Evolutionary conservation across 2,888 invertebrate species (phyloP).

Genomic region (Glaucopsyche alexis): DNA sequence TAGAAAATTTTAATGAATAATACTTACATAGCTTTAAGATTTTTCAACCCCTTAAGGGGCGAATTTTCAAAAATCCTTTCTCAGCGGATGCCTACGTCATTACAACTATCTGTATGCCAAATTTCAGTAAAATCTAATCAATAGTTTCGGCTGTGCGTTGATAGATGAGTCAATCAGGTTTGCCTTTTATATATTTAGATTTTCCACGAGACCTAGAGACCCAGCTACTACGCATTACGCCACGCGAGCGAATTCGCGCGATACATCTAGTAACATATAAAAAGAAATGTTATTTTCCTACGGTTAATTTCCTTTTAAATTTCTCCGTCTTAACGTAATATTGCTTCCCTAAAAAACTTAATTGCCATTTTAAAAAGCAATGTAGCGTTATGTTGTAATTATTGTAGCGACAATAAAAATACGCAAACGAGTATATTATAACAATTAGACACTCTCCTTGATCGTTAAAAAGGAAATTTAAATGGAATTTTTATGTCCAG

Average conservation of each 20-base stretch:
- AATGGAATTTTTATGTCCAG: conserved; percentile 81
- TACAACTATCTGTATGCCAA: too few relatives aligned
- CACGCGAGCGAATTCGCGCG: neutral
- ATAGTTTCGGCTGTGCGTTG: too few relatives aligned
- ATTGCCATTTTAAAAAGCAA: conserved; percentile 70
- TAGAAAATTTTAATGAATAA: neutral
- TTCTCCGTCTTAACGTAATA: conserved; percentile 39
- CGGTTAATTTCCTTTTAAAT: conserved; percentile 23
- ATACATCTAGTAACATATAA: neutral
- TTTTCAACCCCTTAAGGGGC: too few relatives aligned
- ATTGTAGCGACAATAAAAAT: conserved; percentile 79
- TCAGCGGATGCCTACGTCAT: too few relatives aligned
- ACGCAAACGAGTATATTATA: conserved; percentile 80
- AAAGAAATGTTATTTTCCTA: neutral
- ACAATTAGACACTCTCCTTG: conserved; percentile 79
- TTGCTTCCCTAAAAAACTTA: conserved; percentile 69
- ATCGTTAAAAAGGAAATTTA: conserved; percentile 81
- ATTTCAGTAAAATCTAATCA: too few relatives aligned
- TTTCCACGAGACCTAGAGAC: neutral
- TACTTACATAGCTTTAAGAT: too few relatives aligned
- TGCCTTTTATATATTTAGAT: too few relatives aligned
- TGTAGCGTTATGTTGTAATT: conserved; percentile 78
- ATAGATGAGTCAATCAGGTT: too few relatives aligned
- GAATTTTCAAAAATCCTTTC: too few relatives aligned
- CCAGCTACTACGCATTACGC: neutral